A percentile compares a stretch with the other conserved stretches of the same genome.
These are phyloP conservation scores for Drosophila repleta DNA, from an alignment of 1,140 invertebrate species.

Conservation along the genomic window DNA sequence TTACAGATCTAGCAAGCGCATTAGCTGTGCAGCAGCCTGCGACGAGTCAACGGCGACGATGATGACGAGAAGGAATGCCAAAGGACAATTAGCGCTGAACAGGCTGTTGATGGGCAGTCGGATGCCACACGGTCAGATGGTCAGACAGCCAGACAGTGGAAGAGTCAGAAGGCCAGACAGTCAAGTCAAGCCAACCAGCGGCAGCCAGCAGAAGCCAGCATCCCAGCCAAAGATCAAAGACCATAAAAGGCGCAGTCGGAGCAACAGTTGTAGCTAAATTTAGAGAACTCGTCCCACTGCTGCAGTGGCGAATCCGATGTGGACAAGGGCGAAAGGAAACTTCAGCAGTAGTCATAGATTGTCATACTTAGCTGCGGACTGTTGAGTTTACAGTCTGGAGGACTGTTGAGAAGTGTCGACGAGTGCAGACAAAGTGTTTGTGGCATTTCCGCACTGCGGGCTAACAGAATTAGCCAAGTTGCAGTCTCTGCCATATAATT, in stretches of 20 bases:
- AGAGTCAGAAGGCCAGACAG: no score
- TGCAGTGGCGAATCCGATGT: constrained; percentile 11
- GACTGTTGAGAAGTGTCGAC: constrained; percentile 54
- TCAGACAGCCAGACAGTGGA: background rate
- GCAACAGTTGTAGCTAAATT: constrained; percentile 71
- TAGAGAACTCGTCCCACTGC: constrained; percentile 56
- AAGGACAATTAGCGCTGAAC: constrained; percentile 75
- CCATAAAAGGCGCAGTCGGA: constrained; percentile 71
- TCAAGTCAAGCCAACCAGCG: no score
- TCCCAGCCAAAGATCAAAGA: constrained; percentile 64
- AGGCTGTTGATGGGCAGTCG: constrained; percentile 47
- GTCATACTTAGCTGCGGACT: constrained; percentile 61
- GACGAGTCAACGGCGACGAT: constrained; percentile 48
- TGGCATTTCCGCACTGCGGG: constrained; percentile 75
- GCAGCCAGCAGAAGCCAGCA: background rate
- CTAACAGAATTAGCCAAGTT: constrained; percentile 73
- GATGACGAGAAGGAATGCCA: constrained; percentile 74
- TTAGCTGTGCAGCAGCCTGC: constrained; percentile 28
- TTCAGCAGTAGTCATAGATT: constrained; percentile 61
- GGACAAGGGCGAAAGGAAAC: constrained; percentile 30
- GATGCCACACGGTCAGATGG: background rate
- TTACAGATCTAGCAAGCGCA: constrained; percentile 52
- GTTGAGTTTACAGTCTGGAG: constrained; percentile 38
- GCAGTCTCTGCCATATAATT: constrained; percentile 62
- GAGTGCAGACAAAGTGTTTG: constrained; percentile 59